Base-by-base conservation (phyloP, 2,113 vertebrate genomes). In the Tautogolabrus adspersus region DNA sequence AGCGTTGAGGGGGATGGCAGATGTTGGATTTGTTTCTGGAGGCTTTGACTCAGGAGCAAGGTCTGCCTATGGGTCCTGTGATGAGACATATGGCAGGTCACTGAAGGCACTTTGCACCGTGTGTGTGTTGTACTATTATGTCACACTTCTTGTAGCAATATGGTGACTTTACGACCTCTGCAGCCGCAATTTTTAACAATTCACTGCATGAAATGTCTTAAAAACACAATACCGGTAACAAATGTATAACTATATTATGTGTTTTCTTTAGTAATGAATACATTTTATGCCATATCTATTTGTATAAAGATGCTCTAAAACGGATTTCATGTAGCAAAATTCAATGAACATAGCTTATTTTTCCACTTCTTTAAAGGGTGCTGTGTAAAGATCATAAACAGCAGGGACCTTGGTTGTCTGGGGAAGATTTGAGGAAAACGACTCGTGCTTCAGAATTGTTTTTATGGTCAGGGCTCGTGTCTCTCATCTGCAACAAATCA, bases 21-120 rank as follows among this genome's bases (percentile, higher is more conserved):
- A 93, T 93, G 91, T 86, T 92, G 57, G 34, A 49, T 51, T 8
- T 18, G 23, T 79, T 83, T 83, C 83, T 85, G 54, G 75, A 79
- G 87, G 85, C 82, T 76, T 55, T 72, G 65, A 87, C 78, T 83
- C 58, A 68, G 62, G 88, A 79, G 56, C 61, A 58, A 63, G 64
- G 72, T 51, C 64, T 82, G 49, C 71, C 73, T 69, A 52, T 86
- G 77, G 82, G 80, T 77, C 82, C 67, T 66, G 82, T 70, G 38
- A 86, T 88, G 63, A 74, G 85, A 85, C 92, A 92, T 91, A 88
- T 88, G 90, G 86, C 84, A 66, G 66, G 72, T 83, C 86, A 88
- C 69, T 81, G 69, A 61, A 64, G 81, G 77, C 86, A 38, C 60
- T 66, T 10, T 59, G 26, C 30, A 46, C 44, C 38, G 52, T 69